Evolutionary conservation across 2,888 invertebrate genomes (phyloP).

Genomic region (Panopea generosa): DNA sequence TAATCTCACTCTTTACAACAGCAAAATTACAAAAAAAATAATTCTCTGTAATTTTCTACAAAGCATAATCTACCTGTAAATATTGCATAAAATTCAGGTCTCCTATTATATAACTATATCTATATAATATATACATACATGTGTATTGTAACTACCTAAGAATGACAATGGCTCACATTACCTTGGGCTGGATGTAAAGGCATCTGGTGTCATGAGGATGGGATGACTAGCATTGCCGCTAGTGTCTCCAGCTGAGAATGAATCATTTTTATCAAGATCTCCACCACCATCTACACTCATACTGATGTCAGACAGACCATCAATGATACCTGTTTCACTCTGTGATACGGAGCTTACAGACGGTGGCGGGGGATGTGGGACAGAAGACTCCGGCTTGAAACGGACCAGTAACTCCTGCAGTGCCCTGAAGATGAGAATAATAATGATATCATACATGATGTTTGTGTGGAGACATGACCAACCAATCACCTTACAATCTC

Average conservation of each 20-base stretch:
- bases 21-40: too few relatives aligned
- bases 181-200: slow-evolving; percentile 88
- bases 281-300: slow-evolving; percentile 74
- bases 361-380: slow-evolving; percentile 69
- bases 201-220: slow-evolving; percentile 92
- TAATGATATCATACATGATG: too few relatives aligned
- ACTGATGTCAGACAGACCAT: slow-evolving; percentile 84
- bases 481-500: too few relatives aligned
- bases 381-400: slow-evolving; percentile 81
- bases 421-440: slow-evolving; percentile 87
- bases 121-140: too few relatives aligned
- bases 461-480: too few relatives aligned
- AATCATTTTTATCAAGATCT: slow-evolving; percentile 79
- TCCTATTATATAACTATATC: too few relatives aligned
- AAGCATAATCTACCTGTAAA: too few relatives aligned
- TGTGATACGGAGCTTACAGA: slow-evolving; percentile 82
- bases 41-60: too few relatives aligned
- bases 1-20: too few relatives aligned
- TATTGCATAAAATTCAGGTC: too few relatives aligned
- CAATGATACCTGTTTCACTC: slow-evolving; percentile 78
- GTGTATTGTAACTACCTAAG: too few relatives aligned
- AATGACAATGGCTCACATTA: too few relatives aligned
- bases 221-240: slow-evolving; percentile 58
- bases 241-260: slow-evolving; percentile 80
- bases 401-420: slow-evolving; percentile 93